A percentile compares a stretch with the other conserved stretches of the same genome.
Evolutionary conservation across 2,888 invertebrate species (phyloP).

Genomic region (Melinaea menophilus): DNA sequence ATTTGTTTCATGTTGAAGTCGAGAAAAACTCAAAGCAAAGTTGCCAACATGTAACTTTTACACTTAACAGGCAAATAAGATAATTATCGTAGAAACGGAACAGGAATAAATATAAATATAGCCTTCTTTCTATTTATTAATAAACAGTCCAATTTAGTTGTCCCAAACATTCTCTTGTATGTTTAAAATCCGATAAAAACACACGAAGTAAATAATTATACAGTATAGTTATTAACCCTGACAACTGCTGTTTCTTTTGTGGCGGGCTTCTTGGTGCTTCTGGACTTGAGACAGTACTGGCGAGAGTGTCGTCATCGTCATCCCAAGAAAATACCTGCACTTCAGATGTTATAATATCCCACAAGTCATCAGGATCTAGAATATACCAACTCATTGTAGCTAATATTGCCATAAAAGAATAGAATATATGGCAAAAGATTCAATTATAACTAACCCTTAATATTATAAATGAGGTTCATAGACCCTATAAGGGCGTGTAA

Average conservation of each 20-base stretch:
- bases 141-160: too few relatives aligned
- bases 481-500: conserved; percentile 60
- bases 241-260: conserved; percentile 46
- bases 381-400: conserved; percentile 16
- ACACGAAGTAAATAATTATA: too few relatives aligned
- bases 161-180: neutral
- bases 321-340: too few relatives aligned
- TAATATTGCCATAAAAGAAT: neutral
- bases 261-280: conserved; percentile 52
- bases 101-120: too few relatives aligned
- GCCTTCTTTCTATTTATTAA: too few relatives aligned
- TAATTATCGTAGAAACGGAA: neutral
- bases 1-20: too few relatives aligned
- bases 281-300: conserved; percentile 55
- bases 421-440: neutral
- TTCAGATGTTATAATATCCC: too few relatives aligned
- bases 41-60: too few relatives aligned
- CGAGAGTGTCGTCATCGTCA: conserved; percentile 51
- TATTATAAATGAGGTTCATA: conserved; percentile 42
- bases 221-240: conserved; percentile 33
- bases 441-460: conserved; percentile 28
- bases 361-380: too few relatives aligned
- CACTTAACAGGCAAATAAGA: too few relatives aligned
- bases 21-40: too few relatives aligned
- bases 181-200: neutral